Evolutionary conservation across 2,888 invertebrate genomes (phyloP).

Genomic region (Frankliniella intonsa): DNA sequence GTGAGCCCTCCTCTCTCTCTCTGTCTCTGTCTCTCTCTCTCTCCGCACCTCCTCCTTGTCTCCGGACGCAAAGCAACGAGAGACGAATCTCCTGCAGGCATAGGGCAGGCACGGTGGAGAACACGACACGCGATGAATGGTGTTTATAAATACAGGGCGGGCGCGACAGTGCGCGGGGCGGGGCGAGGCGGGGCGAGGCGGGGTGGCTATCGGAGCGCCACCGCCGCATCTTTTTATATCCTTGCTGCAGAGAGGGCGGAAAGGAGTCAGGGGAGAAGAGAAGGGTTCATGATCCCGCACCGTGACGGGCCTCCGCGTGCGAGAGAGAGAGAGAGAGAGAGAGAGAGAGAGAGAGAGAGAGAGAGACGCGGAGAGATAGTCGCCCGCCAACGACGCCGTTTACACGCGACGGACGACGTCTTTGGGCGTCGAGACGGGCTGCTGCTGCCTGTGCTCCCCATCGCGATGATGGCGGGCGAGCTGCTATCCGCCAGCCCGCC

Average conservation of each 20-base stretch:
- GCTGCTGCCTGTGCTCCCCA: too few species aligned
- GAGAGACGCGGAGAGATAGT: background rate
- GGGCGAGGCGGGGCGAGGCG: too few species aligned
- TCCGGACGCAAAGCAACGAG: background rate
- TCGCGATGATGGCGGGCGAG: too few species aligned
- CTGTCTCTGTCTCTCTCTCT: background rate
- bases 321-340: background rate
- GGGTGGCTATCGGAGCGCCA: too few species aligned
- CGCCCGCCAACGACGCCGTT: constrained; percentile 9
- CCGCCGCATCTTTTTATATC: too few species aligned
- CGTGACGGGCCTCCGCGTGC: background rate
- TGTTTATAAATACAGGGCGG: background rate
- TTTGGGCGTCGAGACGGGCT: too few species aligned
- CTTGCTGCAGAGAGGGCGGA: too few species aligned
- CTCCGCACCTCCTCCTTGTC: background rate
- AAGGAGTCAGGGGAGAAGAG: too few species aligned
- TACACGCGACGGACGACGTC: background rate
- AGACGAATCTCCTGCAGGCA: too few species aligned
- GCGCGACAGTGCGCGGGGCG: background rate
- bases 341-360: background rate
- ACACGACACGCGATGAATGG: background rate
- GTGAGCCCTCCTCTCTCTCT: background rate
- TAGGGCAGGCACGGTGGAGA: background rate
- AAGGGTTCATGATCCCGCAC: too few species aligned
- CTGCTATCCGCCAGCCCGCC: too few species aligned